A percentile compares a stretch with the other conserved stretches of the same genome.
These are phyloP conservation scores for Spermophilus dauricus DNA, from an alignment of 2,113 vertebrate genomes.

Conservation along the genomic window DNA sequence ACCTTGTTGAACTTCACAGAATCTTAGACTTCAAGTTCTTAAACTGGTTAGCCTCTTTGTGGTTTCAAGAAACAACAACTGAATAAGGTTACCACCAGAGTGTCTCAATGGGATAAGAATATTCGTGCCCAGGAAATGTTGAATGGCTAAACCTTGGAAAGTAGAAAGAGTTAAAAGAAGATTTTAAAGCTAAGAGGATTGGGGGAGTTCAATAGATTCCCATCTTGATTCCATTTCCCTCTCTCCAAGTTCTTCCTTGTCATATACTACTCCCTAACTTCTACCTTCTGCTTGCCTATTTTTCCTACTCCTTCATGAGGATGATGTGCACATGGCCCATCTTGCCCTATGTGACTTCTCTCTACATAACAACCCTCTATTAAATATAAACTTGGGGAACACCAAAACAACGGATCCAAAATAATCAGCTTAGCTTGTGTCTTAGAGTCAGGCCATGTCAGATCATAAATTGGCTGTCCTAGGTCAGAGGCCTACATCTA, in stretches of 20 bases:
- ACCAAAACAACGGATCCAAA: background rate
- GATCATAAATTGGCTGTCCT: background rate
- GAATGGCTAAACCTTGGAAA: background rate
- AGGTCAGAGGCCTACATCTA: background rate
- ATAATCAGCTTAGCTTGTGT: background rate
- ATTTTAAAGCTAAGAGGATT: background rate
- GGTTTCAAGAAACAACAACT: slow-evolving; percentile 23
- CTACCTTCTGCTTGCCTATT: background rate
- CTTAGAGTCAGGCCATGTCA: background rate
- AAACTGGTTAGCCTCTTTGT: background rate
- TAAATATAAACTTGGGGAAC: no score
- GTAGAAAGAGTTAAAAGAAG: background rate
- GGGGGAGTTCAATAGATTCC: background rate
- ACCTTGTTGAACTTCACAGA: background rate
- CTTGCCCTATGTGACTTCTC: slow-evolving; percentile 28
- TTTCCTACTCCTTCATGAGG: background rate
- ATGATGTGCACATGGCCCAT: background rate
- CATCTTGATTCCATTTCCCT: background rate
- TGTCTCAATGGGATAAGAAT: background rate
- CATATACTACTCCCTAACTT: background rate
- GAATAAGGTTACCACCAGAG: background rate
- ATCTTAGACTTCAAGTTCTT: background rate
- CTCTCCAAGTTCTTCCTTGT: background rate
- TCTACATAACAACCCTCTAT: background rate
- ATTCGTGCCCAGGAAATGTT: background rate